Evolutionary conservation across 2,888 invertebrate genomes (phyloP), one percentile per base, ranked within the genome.

Genomic region (Dilophus febrilis): DNA sequence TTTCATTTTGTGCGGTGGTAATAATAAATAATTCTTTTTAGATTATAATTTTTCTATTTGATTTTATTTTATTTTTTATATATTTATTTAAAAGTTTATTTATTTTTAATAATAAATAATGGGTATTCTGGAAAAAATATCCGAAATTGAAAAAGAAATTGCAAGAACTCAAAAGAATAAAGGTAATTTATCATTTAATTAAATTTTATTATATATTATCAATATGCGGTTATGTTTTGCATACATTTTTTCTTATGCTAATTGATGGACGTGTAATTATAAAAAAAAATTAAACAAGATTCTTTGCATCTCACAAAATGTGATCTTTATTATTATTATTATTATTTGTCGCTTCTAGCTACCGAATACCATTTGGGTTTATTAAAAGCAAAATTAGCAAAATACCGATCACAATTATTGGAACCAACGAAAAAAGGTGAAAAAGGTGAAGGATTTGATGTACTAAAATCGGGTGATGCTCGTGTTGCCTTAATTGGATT

Each of bases 361-460:
- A 98, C 98, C 52, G 98, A 98, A 62, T 97, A 98, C 55, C 98
- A 99, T 70, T 75, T 98, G 67, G 98, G 98, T 31, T 68, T 98
- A 35, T 62, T 99, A 41, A 98, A 99, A 65, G 98, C 97, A 0
- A 92, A 92, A 65, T 65, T 94, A 57, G 94, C 94, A 1, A 94
- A 94, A 57, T 92, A 91, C 58, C 72, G 94, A 28, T 84, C 92
- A 2, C 94, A 97, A 58, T 64, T 98, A 32, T 61, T 98, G 42
- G 97, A 98, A 58, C 97, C 97, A 0, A 71, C 85, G 0, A 90
- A 92, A 53, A 97, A 97, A 62, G 73, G 80, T 5, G 91, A 90
- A 49, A 95, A 95, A 59, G 92, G 92, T 17, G 88, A 90, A 64
- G 98, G 98, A 1, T 98, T 98, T 64, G 98, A 98, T 77, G 98